These are phyloP conservation scores for Hydroisotoma schaefferi DNA, from an alignment of 2,888 invertebrate genomes.

Conservation along the genomic window DNA sequence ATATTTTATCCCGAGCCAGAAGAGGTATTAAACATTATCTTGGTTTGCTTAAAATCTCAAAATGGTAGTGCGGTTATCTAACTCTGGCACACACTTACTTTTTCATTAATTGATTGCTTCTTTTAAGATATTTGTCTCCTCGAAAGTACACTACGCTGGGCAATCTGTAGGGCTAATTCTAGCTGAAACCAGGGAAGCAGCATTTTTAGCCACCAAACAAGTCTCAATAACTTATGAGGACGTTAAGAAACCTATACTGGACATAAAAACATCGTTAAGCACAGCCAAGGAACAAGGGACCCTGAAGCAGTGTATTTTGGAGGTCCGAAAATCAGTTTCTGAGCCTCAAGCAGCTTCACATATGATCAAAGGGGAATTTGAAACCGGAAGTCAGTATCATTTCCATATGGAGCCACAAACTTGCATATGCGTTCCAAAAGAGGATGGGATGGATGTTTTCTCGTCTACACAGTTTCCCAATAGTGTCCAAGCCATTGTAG, in stretches of 20 bases:
- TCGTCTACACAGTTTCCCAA: conserved; percentile 65
- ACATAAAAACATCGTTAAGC: conserved; percentile 50
- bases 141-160: conserved; percentile 51
- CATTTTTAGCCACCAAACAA: conserved; percentile 50
- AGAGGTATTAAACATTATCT: conserved; percentile 12
- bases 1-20: conserved; percentile 19
- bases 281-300: conserved; percentile 26
- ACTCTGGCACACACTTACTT: not conserved
- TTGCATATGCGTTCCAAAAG: conserved; percentile 63
- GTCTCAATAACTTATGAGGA: conserved; percentile 52
- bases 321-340: conserved; percentile 10
- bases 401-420: conserved; percentile 72
- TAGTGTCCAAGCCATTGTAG: conserved; percentile 59
- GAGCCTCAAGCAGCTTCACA: conserved; percentile 34
- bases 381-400: conserved; percentile 65
- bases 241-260: conserved; percentile 37
- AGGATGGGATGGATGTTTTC: conserved; percentile 66
- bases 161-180: conserved; percentile 53
- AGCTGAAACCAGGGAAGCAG: conserved; percentile 50
- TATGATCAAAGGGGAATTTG: conserved; percentile 57
- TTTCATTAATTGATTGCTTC: not conserved
- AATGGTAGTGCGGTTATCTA: not conserved
- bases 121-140: conserved; percentile 51
- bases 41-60: not conserved
- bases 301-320: conserved; percentile 16